phyloP scores from a whole-genome alignment of 1,140 invertebrate species.

The Anastrepha ludens region DNA sequence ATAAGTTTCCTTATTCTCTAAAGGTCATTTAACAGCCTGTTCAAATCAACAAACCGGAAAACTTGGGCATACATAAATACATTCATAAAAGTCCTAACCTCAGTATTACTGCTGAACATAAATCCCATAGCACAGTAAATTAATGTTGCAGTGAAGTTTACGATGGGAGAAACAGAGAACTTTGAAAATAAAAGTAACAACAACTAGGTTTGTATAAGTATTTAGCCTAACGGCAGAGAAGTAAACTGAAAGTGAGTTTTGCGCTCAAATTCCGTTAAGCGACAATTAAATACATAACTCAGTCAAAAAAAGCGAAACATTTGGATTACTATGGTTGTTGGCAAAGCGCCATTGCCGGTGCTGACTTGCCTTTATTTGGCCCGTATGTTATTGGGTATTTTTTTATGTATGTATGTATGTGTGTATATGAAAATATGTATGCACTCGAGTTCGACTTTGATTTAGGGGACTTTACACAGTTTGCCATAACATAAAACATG shows the following conservation, averaged over 20 bases:
- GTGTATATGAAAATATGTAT: background rate
- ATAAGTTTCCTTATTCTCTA: too few relatives aligned
- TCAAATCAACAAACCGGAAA: background rate
- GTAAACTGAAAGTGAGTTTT: background rate
- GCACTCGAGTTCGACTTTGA: background rate
- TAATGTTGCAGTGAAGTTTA: background rate
- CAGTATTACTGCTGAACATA: background rate
- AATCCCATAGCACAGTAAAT: constrained; percentile 13
- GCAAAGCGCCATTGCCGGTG: background rate
- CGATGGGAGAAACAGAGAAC: background rate
- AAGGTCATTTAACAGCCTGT: too few relatives aligned
- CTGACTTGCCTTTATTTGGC: background rate
- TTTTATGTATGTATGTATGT: background rate
- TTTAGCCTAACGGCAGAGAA: background rate
- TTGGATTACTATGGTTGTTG: background rate
- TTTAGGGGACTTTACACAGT: constrained; percentile 24
- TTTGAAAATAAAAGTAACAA: constrained; percentile 4
- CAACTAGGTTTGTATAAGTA: background rate
- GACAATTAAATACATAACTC: constrained; percentile 51
- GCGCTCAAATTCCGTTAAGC: constrained; percentile 34
- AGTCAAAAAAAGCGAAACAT: background rate
- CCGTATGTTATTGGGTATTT: background rate
- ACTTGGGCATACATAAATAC: background rate
- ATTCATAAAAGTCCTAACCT: background rate
- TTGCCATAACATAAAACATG: constrained; percentile 32